Percentiles rank a stretch among this genome's conserved stretches.
Conservation (phyloP, 2,113 vertebrate genomes). For the Heterochromis multidens region DNA sequence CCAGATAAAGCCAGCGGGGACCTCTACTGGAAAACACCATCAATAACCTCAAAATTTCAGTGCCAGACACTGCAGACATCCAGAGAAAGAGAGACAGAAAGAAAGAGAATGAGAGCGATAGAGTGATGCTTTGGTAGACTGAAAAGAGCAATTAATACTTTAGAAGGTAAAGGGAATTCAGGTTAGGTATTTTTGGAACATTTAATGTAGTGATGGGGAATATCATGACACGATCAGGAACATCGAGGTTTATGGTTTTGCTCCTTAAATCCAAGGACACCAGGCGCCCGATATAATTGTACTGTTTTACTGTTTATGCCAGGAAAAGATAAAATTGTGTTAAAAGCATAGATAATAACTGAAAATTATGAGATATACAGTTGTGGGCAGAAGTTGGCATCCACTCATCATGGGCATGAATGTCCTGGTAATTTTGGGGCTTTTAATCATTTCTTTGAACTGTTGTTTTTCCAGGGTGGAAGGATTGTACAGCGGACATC, state of each 20-base stretch:
- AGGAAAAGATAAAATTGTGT: neutral
- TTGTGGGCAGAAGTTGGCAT: too few relatives aligned
- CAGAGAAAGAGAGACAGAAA: neutral
- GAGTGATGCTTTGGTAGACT: neutral
- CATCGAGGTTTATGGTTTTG: neutral
- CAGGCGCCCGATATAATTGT: fast-evolving
- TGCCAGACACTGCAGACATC: neutral
- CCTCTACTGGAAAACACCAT: conserved; percentile 41
- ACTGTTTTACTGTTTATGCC: neutral
- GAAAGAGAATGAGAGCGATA: neutral
- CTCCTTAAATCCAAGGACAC: neutral
- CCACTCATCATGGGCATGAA: neutral
- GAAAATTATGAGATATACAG: neutral
- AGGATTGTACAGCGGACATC: too few relatives aligned
- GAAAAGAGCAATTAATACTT: neutral
- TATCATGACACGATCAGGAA: neutral
- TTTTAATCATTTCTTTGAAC: too few relatives aligned
- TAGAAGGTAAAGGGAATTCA: neutral
- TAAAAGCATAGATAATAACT: neutral
- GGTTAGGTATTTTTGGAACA: fast-evolving
- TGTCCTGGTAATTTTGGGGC: too few relatives aligned
- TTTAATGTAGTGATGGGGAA: neutral
- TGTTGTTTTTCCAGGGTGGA: too few relatives aligned
- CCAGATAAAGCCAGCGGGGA: conserved; percentile 4
- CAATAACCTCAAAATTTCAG: neutral